A percentile compares a stretch with the other conserved stretches of the same genome.
These are phyloP conservation scores for Apodemus speciosus DNA, from an alignment of 2,113 vertebrate species.

Conservation along the genomic window DNA sequence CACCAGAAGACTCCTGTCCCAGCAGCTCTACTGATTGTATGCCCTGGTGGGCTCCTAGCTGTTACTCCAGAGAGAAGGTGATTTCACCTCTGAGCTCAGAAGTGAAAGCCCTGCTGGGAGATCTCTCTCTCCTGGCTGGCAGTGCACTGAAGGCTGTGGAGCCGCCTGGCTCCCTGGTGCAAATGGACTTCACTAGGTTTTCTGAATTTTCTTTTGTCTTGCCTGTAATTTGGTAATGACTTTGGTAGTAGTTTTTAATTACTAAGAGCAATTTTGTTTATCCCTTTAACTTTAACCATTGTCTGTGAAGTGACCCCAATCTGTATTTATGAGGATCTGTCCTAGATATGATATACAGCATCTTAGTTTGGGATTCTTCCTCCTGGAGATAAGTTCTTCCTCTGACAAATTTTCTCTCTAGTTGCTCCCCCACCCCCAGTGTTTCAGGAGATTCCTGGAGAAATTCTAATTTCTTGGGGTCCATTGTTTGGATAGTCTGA, in stretches of 20 bases:
- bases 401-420: neutral
- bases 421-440: neutral
- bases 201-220: neutral
- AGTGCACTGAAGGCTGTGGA: no score
- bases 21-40: no score
- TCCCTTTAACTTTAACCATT: neutral
- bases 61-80: no score
- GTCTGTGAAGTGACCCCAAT: neutral
- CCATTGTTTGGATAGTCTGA: neutral
- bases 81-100: no score
- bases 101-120: no score
- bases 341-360: neutral
- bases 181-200: neutral
- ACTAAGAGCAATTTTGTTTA: neutral
- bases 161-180: no score
- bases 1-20: no score
- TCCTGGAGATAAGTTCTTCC: neutral
- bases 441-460: neutral
- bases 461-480: neutral
- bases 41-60: no score
- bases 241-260: neutral
- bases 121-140: no score
- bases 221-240: neutral
- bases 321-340: neutral
- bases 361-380: neutral